These are phyloP conservation scores for Troglohyphantes excavatus DNA, from an alignment of 2,888 invertebrate species.

Conservation along the genomic window DNA sequence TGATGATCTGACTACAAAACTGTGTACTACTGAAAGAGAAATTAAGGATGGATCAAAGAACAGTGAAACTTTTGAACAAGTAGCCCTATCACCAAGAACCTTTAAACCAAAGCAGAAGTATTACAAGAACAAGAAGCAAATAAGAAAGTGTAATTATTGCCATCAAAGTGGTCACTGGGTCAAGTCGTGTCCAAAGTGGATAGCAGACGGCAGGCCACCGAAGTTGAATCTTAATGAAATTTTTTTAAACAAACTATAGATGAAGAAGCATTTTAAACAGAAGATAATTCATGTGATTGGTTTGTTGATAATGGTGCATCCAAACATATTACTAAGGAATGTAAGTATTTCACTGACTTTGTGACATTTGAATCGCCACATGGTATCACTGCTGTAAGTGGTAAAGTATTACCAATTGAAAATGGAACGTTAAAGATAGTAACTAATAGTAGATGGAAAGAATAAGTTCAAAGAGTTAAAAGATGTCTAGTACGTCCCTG, in stretches of 20 bases:
- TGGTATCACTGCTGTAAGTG: conserved; percentile 15
- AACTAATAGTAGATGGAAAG: conserved; percentile 10
- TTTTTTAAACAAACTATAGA: neutral
- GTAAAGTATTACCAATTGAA: conserved; percentile 43
- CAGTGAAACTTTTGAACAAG: too few species aligned
- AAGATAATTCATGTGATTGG: neutral
- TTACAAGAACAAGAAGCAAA: conserved; percentile 7
- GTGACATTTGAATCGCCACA: too few species aligned
- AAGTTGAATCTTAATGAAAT: neutral
- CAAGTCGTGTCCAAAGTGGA: conserved; percentile 38
- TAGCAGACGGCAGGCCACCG: conserved; percentile 46
- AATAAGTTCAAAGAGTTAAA: conserved; percentile 28
- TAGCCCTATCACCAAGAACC: too few species aligned
- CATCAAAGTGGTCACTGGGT: conserved; percentile 54
- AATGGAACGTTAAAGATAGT: conserved; percentile 48
- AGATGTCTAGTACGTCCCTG: conserved; percentile 59
- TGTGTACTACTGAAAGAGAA: too few species aligned
- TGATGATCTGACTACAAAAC: too few species aligned
- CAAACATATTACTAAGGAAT: conserved; percentile 34
- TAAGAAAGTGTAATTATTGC: conserved; percentile 58
- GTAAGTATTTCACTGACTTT: too few species aligned
- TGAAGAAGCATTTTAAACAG: neutral
- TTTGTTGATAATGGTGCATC: conserved; percentile 52
- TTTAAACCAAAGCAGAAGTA: too few species aligned
- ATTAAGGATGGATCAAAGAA: too few species aligned